Evolutionary conservation across 2,888 invertebrate species (phyloP).

Genomic region (Eristalis arbustorum): DNA sequence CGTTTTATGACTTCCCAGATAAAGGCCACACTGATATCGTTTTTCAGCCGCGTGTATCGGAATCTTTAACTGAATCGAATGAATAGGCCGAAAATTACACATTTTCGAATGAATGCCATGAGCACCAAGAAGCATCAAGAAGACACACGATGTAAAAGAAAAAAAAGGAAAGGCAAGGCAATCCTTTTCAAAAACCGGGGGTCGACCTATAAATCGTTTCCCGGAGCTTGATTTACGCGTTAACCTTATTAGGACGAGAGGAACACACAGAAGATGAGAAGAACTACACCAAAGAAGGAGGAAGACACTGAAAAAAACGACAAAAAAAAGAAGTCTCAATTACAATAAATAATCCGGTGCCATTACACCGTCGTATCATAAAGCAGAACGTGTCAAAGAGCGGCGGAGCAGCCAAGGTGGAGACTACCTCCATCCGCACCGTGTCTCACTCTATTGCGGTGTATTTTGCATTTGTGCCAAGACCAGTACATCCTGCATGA

Average conservation of each 20-base stretch:
- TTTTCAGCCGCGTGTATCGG: constrained; percentile 7
- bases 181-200: constrained; percentile 43
- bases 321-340: constrained; percentile 49
- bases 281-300: constrained; percentile 3
- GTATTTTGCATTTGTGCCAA: constrained; percentile 57
- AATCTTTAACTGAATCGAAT: constrained; percentile 28
- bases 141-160: neutral
- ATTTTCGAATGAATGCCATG: constrained; percentile 27
- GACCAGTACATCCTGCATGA: constrained; percentile 36
- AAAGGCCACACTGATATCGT: constrained; percentile 39
- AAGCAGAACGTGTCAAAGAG: constrained; percentile 69
- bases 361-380: constrained; percentile 65
- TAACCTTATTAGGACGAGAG: constrained; percentile 53
- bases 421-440: neutral
- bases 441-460: constrained; percentile 16
- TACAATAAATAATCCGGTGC: constrained; percentile 69
- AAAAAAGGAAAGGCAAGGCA: neutral
- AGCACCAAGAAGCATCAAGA: neutral
- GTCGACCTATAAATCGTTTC: constrained; percentile 62
- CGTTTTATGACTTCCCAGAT: constrained; percentile 61
- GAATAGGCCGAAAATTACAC: constrained; percentile 54
- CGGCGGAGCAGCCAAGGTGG: constrained; percentile 28
- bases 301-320: neutral
- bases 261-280: constrained; percentile 18
- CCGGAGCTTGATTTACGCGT: constrained; percentile 61